phyloP scores from a whole-genome alignment of 2,113 vertebrate genomes.

The Aegotheles bennettii region DNA sequence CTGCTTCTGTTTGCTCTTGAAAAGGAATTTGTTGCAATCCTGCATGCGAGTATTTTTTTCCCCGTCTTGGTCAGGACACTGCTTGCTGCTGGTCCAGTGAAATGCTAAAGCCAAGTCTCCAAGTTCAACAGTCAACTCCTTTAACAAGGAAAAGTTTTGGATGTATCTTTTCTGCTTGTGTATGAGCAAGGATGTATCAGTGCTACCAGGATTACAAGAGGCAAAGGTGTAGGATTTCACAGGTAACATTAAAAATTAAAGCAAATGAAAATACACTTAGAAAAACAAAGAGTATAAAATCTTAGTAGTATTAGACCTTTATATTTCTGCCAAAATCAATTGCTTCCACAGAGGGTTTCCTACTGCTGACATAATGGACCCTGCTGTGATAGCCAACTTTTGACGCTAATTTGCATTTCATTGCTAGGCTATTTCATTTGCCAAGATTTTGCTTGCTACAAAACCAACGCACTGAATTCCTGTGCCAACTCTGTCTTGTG shows the following conservation, averaged over 20 bases:
- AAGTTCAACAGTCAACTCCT: not conserved
- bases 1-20: not conserved
- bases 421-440: not conserved
- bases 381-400: not conserved
- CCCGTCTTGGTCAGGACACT: not conserved
- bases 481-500: not conserved
- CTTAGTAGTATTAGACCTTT: not conserved
- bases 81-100: not conserved
- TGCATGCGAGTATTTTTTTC: fast-evolving
- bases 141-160: not conserved
- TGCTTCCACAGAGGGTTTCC: not conserved
- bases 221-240: not conserved
- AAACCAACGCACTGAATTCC: not conserved
- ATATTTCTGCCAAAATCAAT: not conserved
- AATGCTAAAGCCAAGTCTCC: not conserved
- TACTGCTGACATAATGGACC: not conserved
- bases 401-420: not conserved
- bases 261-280: not conserved
- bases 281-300: not conserved
- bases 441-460: not conserved
- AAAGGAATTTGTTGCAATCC: not conserved
- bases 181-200: not conserved
- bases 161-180: not conserved
- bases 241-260: not conserved
- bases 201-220: not conserved